These are phyloP conservation scores for Archaeoteleia sp. DNA, from an alignment of 2,888 invertebrate species.

Conservation along the genomic window DNA sequence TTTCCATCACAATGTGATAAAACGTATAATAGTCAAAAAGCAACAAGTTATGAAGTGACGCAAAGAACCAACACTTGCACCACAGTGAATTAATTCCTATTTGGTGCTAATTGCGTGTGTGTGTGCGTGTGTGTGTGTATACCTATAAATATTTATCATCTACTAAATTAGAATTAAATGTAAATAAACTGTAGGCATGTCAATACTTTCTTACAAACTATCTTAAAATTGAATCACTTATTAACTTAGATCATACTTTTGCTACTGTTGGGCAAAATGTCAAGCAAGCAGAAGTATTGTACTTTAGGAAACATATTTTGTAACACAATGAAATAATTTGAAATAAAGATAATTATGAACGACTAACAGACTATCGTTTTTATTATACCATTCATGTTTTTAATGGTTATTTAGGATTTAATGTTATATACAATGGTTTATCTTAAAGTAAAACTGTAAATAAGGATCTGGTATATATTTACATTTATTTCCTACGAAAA, in stretches of 20 bases:
- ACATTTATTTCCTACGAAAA: too few relatives aligned
- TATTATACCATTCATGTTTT: too few relatives aligned
- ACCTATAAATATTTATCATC: conserved; percentile 60
- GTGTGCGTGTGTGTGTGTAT: conserved; percentile 65
- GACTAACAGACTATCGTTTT: conserved; percentile 40
- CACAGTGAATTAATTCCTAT: conserved; percentile 59
- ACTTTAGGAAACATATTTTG: conserved; percentile 63
- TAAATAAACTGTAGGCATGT: conserved; percentile 54
- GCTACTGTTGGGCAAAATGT: conserved; percentile 56
- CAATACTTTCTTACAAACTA: conserved; percentile 42
- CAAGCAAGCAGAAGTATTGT: conserved; percentile 43
- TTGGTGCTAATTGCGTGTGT: conserved; percentile 68
- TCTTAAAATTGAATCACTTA: conserved; percentile 53
- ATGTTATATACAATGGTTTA: too few relatives aligned
- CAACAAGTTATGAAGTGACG: conserved; percentile 15
- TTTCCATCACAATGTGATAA: conserved; percentile 44
- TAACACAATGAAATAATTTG: conserved; percentile 67
- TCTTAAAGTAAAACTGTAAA: too few relatives aligned
- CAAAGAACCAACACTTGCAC: conserved; percentile 42
- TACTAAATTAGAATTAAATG: conserved; percentile 54
- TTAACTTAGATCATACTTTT: conserved; percentile 59
- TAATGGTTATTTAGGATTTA: too few relatives aligned
- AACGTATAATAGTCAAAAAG: conserved; percentile 39
- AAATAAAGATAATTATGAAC: conserved; percentile 65
- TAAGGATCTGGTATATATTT: too few relatives aligned